A percentile compares a stretch with the other conserved stretches of the same genome.
phyloP scores from a whole-genome alignment of 2,797 vertebrate genomes.

The Loris lydekkerianus region DNA sequence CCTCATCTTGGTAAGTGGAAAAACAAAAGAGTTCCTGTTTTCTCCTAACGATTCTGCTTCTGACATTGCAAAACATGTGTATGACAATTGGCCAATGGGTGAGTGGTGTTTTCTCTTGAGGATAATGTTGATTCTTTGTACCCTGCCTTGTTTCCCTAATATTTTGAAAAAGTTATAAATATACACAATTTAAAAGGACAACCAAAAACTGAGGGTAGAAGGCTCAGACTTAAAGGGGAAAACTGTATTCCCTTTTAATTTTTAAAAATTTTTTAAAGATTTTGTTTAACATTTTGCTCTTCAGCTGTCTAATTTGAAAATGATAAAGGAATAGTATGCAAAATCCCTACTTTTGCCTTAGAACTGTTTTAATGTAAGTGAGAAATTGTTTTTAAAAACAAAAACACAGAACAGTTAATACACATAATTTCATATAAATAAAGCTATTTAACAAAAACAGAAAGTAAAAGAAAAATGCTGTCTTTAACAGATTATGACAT shows the following conservation, averaged over 20 bases:
- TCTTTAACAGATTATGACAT: constrained; percentile 12
- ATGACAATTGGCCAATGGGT: constrained; percentile 99
- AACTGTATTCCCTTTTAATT: not conserved
- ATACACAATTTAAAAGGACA: not conserved
- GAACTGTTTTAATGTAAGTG: not conserved
- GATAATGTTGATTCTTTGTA: not conserved
- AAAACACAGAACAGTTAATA: not conserved
- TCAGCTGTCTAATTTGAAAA: not conserved
- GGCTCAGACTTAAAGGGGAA: not conserved
- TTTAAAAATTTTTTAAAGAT: not conserved
- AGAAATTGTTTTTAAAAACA: constrained; percentile 14
- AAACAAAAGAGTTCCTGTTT: constrained; percentile 99
- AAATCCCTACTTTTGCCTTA: not conserved
- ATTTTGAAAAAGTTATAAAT: constrained; percentile 19
- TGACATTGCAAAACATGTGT: constrained; percentile 98
- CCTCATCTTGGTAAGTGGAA: constrained; percentile 98
- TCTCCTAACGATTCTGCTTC: constrained; percentile 97
- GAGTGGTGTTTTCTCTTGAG: constrained; percentile 85
- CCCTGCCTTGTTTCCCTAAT: not conserved
- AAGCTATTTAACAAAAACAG: constrained; percentile 39
- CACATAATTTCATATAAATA: not conserved
- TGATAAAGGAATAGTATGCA: not conserved
- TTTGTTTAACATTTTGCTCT: not conserved
- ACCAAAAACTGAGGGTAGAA: not conserved
- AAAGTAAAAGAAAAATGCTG: constrained; percentile 16